Percentiles rank a stretch among this genome's conserved stretches.
Evolutionary conservation across 2,797 vertebrate species (phyloP).

Genomic region (Manis javanica): DNA sequence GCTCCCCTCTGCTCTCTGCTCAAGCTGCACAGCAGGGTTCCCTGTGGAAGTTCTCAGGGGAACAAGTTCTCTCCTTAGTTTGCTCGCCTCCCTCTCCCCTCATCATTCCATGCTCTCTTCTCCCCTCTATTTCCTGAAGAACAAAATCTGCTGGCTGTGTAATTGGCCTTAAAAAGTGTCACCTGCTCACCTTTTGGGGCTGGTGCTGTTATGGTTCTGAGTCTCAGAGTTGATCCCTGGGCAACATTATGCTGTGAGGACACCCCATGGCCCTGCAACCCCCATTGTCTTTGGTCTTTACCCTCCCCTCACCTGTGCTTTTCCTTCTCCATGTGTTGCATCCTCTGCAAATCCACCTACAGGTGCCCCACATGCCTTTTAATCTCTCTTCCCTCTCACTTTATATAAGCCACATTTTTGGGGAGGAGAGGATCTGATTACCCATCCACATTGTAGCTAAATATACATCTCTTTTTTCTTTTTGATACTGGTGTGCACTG

Average conservation of each 20-base stretch:
- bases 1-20: not conserved
- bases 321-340: slow-evolving; percentile 12
- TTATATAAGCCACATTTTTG: slow-evolving; percentile 64
- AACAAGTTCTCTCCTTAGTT: not conserved
- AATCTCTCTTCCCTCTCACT: slow-evolving; percentile 63
- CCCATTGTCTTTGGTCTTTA: slow-evolving; percentile 49
- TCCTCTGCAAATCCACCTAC: slow-evolving; percentile 69
- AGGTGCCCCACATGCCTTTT: slow-evolving; percentile 52
- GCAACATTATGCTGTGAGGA: slow-evolving; percentile 37
- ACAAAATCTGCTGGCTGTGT: not conserved
- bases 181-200: slow-evolving; percentile 23
- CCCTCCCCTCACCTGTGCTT: not conserved
- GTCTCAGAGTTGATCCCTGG: slow-evolving; percentile 41
- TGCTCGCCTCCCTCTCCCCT: not conserved
- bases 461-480: slow-evolving; percentile 28
- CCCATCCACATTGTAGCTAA: slow-evolving; percentile 60
- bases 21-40: not conserved
- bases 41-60: not conserved
- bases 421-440: slow-evolving; percentile 53
- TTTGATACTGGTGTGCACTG: slow-evolving; percentile 34
- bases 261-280: not conserved
- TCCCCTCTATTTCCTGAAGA: not conserved
- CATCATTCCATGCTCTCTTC: not conserved
- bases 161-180: slow-evolving; percentile 11
- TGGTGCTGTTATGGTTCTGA: not conserved